Evolutionary conservation across 2,113 vertebrate genomes (phyloP), one percentile per base, ranked within the genome.

Genomic region (Apeltes quadracus): DNA sequence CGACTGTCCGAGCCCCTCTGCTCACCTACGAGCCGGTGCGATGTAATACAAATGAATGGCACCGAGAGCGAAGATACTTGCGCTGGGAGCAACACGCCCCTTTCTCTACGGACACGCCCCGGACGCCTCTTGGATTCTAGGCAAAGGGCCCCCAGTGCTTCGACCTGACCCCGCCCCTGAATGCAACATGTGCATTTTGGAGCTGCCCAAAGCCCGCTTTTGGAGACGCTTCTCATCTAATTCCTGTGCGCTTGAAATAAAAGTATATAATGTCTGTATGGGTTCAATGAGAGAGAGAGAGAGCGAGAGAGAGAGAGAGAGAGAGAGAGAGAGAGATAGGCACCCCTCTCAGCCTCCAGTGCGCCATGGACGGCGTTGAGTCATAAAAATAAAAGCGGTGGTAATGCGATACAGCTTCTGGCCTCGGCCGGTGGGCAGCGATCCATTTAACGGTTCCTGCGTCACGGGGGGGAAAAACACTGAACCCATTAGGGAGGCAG

Each of bases 381-480:
- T 81, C 88, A 89, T 92, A 89, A 91, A 90, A 90, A 90, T 88
- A 88, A 88, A 89, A 90, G 75, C 78, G 59, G 76, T 63, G 71
- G 89, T 91, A 91, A 91, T 79, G 76, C 58, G 90, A 92, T 90
- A 78, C 86, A 84, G 85, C 78, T 78, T 54, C 79, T 82, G 90
- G 75, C 85, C 81, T 71, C 78, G 61, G 71, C 82, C 54, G 68
- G 74, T 78, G 75, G 75, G 81, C n/a, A n/a, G n/a, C 83, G 76
- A 78, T 75, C 79, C 63, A 58, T 84, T 87, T 84, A 83, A 88
- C 76, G 20, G 57, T 61, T 56, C 41, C 75, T 78, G 72, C 69
- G 81, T 86, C 78, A 88, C 66, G 74, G 76, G 69, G 73, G 76
- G 69, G 22, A 38, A 76, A 68, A 72, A 64, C 55, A 54, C 23